Conservation (phyloP, 2,113 vertebrate species). For the Actenoides hombroni region DNA sequence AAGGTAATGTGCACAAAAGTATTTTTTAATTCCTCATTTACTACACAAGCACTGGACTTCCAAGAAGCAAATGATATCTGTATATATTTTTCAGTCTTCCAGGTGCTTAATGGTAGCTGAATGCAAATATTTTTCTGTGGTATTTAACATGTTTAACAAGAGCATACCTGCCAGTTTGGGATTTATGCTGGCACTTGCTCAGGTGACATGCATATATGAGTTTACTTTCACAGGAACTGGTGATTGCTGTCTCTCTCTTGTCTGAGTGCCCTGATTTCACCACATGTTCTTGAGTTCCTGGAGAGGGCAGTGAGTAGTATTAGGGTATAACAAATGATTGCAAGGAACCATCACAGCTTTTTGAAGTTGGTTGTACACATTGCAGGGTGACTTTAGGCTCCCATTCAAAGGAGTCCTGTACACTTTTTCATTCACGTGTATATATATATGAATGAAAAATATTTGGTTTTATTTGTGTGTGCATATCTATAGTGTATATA, state of each 20-base stretch:
- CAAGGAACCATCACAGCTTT: not conserved
- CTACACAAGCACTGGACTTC: not conserved
- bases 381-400: not conserved
- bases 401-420: not conserved
- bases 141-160: not conserved
- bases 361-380: not conserved
- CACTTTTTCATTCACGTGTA: not conserved
- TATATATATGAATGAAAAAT: not conserved
- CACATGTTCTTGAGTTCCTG: not conserved
- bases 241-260: not conserved
- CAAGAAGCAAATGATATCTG: not conserved
- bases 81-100: not conserved
- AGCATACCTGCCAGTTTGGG: not conserved
- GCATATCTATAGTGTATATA: not conserved
- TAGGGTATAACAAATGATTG: not conserved
- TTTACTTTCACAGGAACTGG: not conserved
- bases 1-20: not conserved
- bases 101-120: not conserved
- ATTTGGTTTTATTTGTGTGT: not conserved
- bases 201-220: not conserved
- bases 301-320: not conserved
- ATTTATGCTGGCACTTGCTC: not conserved
- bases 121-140: not conserved
- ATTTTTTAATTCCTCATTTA: not conserved
- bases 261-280: not conserved